Evolutionary conservation across 2,888 invertebrate genomes (phyloP), one percentile per base, ranked within the genome.

Genomic region (Drosophila siamana): DNA sequence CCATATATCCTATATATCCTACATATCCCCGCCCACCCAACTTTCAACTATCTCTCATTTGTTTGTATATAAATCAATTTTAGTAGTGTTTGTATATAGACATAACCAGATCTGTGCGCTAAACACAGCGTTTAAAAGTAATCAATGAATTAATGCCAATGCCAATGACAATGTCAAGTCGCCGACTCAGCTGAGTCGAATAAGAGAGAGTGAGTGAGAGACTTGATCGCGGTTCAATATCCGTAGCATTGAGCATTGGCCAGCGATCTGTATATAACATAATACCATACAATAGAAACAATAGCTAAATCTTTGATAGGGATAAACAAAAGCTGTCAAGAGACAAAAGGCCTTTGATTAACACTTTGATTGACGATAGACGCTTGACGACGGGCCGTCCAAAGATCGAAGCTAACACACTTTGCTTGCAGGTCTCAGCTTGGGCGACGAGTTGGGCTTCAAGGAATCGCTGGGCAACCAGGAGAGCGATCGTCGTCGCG

Each of bases 371-470:
- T n/a, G n/a, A n/a, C n/a, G n/a, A n/a, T n/a, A n/a, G n/a, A n/a
- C n/a, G n/a, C n/a, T n/a, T n/a, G n/a, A n/a, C n/a, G 73, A 72
- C 71, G 61, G 46, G 43, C 22, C 56, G 38, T 48, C 50, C 43
- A 43, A 43, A 54, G 1, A 43, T 11, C n/a, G 33, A 13, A 63
- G 2, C 24, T 59, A 67, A 79, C n/a, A 8, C 46, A 55, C 13
- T 59, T 68, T 63, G 47, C 22, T 75, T 82, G 26, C 69, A 96
- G 97, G 97, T 78, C 96, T 97, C 92, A 96, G 96, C 89, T 93
- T 97, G 13, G 97, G 97, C 13, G 97, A 97, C 89, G 97, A 97
- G 90, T 93, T 97, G 67, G 97, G 97, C 24, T 97, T 97, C 89
- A 94, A 94, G 76, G 96, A 97, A 88, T 97, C 97, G 0, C 91